These are phyloP conservation scores for Triplophysa siluroides DNA, from an alignment of 2,113 vertebrate genomes.

Conservation along the genomic window DNA sequence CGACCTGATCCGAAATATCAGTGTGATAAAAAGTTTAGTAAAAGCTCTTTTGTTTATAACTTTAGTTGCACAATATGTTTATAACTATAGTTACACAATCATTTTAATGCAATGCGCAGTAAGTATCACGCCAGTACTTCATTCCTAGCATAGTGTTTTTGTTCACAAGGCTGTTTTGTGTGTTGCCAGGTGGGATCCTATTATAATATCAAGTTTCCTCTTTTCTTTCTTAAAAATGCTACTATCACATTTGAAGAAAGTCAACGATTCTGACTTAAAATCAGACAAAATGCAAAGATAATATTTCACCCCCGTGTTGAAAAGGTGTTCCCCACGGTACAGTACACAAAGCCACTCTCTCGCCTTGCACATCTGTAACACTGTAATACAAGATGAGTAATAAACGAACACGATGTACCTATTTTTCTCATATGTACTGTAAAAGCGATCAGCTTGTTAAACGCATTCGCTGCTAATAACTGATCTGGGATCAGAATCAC, in stretches of 20 bases:
- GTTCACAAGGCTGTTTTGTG: constrained; percentile 35
- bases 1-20: too few relatives aligned
- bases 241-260: constrained; percentile 20
- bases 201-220: constrained; percentile 36
- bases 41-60: too few relatives aligned
- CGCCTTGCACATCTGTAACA: background rate
- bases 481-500: background rate
- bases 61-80: too few relatives aligned
- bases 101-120: too few relatives aligned
- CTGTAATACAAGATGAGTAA: constrained; percentile 1
- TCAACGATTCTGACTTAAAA: background rate
- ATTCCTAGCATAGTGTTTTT: background rate
- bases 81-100: too few relatives aligned
- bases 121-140: background rate
- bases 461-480: constrained; percentile 3
- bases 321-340: background rate
- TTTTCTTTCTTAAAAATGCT: constrained; percentile 35
- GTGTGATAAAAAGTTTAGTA: too few relatives aligned
- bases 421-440: constrained; percentile 4
- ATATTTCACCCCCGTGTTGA: constrained; percentile 1
- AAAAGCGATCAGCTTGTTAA: constrained; percentile 12
- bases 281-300: background rate
- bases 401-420: background rate
- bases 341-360: background rate
- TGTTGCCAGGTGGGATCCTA: constrained; percentile 47